A percentile compares a stretch with the other conserved stretches of the same genome.
These are phyloP conservation scores for Anolis sagrei DNA, from an alignment of 2,113 vertebrate species.

Conservation along the genomic window DNA sequence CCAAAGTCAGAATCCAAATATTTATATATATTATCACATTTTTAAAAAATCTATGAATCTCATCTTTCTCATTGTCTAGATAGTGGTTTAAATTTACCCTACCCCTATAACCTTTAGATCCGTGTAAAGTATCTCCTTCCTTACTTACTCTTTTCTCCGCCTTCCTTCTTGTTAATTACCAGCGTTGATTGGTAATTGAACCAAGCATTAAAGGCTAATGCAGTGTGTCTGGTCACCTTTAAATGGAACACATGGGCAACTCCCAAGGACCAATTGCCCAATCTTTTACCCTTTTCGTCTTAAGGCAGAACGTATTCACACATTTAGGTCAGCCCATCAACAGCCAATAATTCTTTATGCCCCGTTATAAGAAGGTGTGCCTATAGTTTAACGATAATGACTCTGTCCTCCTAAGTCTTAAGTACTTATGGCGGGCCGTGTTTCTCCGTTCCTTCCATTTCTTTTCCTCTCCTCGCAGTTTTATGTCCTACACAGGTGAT, in stretches of 20 bases:
- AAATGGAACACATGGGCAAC: constrained; percentile 37
- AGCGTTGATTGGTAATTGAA: constrained; percentile 54
- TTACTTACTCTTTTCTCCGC: too few relatives aligned
- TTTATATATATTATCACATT: too few relatives aligned
- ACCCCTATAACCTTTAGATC: not conserved
- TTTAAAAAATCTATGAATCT: too few relatives aligned
- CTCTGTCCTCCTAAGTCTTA: constrained; percentile 25
- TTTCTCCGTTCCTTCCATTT: not conserved
- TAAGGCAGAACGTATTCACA: constrained; percentile 47
- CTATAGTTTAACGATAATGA: constrained; percentile 31
- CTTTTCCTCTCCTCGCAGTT: constrained; percentile 38
- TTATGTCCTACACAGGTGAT: constrained; percentile 78
- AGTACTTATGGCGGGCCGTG: constrained; percentile 31
- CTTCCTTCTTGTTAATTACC: constrained; percentile 28
- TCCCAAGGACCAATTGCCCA: constrained; percentile 49
- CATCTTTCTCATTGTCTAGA: too few relatives aligned
- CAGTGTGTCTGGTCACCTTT: constrained; percentile 79
- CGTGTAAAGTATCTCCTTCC: not conserved
- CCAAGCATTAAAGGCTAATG: constrained; percentile 66
- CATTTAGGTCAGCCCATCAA: constrained; percentile 50
- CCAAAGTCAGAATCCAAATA: too few relatives aligned
- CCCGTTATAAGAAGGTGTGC: constrained; percentile 52
- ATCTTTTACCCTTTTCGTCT: constrained; percentile 23
- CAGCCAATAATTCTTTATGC: constrained; percentile 63
- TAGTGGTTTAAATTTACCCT: too few relatives aligned